Percentiles rank a stretch among this genome's conserved stretches.
Conservation (phyloP, 2,888 invertebrate species). For the Drosophila silvestris region DNA sequence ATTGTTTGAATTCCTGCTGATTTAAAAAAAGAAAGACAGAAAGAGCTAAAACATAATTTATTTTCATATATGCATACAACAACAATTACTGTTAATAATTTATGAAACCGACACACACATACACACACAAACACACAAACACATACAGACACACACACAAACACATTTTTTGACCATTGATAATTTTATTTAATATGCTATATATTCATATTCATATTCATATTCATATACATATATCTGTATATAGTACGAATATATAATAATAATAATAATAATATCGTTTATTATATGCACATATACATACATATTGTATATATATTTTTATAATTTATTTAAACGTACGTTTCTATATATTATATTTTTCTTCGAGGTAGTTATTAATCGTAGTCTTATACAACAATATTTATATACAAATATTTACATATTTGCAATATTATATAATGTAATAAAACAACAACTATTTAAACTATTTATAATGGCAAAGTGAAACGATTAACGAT, state of each 20-base stretch:
- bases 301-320: conserved; percentile 33
- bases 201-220: conserved; percentile 7
- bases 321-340: conserved; percentile 55
- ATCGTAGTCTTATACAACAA: conserved; percentile 21
- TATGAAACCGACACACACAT: conserved; percentile 56
- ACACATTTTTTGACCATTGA: conserved; percentile 69
- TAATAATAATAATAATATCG: not conserved
- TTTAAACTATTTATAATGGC: conserved; percentile 49
- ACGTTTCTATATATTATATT: conserved; percentile 19
- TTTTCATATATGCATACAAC: conserved; percentile 54
- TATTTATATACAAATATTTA: conserved; percentile 19
- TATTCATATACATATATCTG: conserved; percentile 13
- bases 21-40: conserved; percentile 23
- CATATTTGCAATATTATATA: conserved; percentile 24
- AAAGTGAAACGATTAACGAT: conserved; percentile 2
- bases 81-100: conserved; percentile 74
- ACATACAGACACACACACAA: conserved; percentile 28
- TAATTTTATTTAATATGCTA: conserved; percentile 56
- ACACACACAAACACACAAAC: conserved; percentile 20
- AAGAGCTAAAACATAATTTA: conserved; percentile 67
- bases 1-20: conserved; percentile 29
- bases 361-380: conserved; percentile 71
- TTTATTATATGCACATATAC: conserved; percentile 28
- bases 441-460: conserved; percentile 26
- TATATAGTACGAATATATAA: not conserved